Evolutionary conservation across 2,888 invertebrate species (phyloP).

Genomic region (Biston stratarius): DNA sequence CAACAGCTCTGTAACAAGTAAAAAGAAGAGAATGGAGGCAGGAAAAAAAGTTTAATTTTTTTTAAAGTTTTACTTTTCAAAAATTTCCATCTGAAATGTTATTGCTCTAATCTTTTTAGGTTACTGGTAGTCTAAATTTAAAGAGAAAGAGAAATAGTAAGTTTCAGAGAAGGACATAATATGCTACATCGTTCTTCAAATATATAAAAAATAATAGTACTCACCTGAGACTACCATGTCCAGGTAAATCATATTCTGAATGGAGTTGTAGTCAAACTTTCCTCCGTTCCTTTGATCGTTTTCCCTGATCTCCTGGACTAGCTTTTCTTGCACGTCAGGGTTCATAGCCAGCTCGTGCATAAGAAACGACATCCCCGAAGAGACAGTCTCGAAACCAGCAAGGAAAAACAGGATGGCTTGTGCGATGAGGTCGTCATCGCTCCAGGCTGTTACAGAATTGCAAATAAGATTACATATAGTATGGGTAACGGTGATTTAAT

Average conservation of each 20-base stretch:
- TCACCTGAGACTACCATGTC: constrained; percentile 21
- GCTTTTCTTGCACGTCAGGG: constrained; percentile 62
- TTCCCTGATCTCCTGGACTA: constrained; percentile 62
- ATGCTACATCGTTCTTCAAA: no score
- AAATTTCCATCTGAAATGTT: background rate
- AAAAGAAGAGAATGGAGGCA: background rate
- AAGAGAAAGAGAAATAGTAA: no score
- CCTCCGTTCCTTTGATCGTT: constrained; percentile 57
- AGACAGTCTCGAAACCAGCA: constrained; percentile 66
- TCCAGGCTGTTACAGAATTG: constrained; percentile 47
- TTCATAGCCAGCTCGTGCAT: constrained; percentile 64
- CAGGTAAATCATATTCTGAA: constrained; percentile 45
- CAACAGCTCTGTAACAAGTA: constrained; percentile 64
- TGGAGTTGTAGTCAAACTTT: constrained; percentile 75
- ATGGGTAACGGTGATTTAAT: background rate
- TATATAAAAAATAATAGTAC: background rate
- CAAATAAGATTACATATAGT: background rate
- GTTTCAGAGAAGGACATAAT: no score
- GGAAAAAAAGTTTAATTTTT: no score
- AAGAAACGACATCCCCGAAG: constrained; percentile 59
- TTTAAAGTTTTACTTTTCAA: background rate
- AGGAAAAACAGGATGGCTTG: constrained; percentile 66
- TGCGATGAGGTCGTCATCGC: constrained; percentile 59
- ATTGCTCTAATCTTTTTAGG: background rate
- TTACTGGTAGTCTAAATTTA: no score